Base-by-base conservation (phyloP, 2,888 invertebrate species). In the Subacronicta megacephala region DNA sequence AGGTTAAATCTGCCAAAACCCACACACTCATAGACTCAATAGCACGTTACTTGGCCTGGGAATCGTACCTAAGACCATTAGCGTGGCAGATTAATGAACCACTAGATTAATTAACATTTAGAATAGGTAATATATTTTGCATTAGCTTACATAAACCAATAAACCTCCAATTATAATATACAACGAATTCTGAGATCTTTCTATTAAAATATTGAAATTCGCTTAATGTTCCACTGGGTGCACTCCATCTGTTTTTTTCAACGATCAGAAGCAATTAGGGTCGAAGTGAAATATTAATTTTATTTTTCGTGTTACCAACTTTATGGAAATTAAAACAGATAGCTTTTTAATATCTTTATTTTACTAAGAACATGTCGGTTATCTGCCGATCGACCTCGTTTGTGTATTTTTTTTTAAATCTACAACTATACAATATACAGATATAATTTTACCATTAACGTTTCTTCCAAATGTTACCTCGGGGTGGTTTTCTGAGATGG, bases 271-370 rank as follows among this genome's bases (percentile, higher is more conserved):
- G 77, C 76, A 83, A 80, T 83, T 84, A 82, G 62, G 77, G 63
- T 72, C 60, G 68, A 75, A 66, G 62, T 51, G 71, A 77, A 79
- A 75, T 76, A 78, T 77, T 71, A 70, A 60, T 77, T 49, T 75
- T 70, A 57, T 65, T 76, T 72, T 77, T 78, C 77, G 65, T 74
- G 68, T 72, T 69, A 71, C 71, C 62, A 65, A 63, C 72, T 71
- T 63, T 59, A 59, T 68, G 65, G 67, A 78, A 82, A 82, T 81
- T 77, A 76, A 80, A 81, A 72, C 64, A 69, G 74, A 80, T 81
- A 72, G 67, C 71, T 69, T 81, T 81, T 77, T 81, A 71, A 62
- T 71, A 59, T 67, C 55, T 61, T 61, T 53, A n/a, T 62, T 59
- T 56, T 52, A 17, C 42, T 50, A 33, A 62, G 66, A 68, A 61